Base-by-base conservation (phyloP, 2,797 vertebrate genomes). In the Anableps anableps region DNA sequence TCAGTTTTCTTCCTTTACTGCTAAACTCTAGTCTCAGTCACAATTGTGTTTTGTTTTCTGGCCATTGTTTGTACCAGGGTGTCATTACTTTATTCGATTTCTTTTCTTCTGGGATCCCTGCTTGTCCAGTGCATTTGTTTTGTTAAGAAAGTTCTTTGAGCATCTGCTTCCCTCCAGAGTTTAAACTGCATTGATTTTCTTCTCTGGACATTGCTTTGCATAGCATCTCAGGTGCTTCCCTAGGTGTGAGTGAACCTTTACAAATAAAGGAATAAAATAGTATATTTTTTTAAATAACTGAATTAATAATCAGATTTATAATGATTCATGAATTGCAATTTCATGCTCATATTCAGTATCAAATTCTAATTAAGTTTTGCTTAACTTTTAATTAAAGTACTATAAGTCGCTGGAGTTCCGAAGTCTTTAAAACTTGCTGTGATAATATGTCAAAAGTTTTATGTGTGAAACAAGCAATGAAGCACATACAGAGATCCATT, bases 391-490 rank as follows among this genome's bases (percentile, higher is more conserved):
- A 34, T 80, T 21, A 82, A 64, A 68, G 53, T 9, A 47, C n/a
- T 68, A 51, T 34, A 2, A 53, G 21, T 64, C 50, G 45, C 6
- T 64, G 38, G 4, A 38, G 47, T 75, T 64, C 38, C 34, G 38
- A 75, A 76, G n/a, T 72, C 45, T 80, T 79, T 58, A 68, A 83
- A 80, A 80, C 66, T 60, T 51, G 26, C 66, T 82, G 64, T 62
- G 84, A 85, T 47, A 79, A 76, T 47, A 62, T 5, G n/a, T 51
- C 70, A 45, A 81, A 83, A 76, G 60, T 77, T 88, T 75, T 48
- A 47, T 47, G 64, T 74, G 26, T 29, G n/a, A 83, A 79, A 88
- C 89, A 76, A 88, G 82, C 85, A 81, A 66, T 77, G 68, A 81
- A n/a, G 79, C 71, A 73, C 77, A 77, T 86, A 79, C 76, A 71